A percentile compares a stretch with the other conserved stretches of the same genome.
Evolutionary conservation across 2,113 vertebrate genomes (phyloP).

Genomic region (Ailurus styani): DNA sequence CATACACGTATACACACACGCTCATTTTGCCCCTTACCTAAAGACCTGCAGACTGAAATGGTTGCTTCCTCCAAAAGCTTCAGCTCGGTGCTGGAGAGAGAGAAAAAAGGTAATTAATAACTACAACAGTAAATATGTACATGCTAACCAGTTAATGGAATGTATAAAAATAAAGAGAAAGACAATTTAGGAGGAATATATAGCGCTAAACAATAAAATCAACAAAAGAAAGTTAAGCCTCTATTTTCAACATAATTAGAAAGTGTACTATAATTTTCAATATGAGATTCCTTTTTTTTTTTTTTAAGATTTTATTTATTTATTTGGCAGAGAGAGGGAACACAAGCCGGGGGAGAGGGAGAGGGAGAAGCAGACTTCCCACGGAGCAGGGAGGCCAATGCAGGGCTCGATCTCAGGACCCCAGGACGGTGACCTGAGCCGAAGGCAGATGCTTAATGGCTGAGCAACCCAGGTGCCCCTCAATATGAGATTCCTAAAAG

Average conservation of each 20-base stretch:
- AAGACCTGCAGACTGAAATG: slow-evolving; percentile 89
- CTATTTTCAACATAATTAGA: background rate
- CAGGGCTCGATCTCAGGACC: no score
- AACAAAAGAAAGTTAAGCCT: slow-evolving; percentile 20
- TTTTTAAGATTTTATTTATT: no score
- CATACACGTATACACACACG: background rate
- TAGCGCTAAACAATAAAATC: background rate
- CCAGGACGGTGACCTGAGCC: no score
- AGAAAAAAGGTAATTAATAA: slow-evolving; percentile 50
- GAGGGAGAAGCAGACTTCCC: no score
- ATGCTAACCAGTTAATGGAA: background rate
- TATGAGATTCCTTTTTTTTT: background rate
- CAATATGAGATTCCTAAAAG: background rate
- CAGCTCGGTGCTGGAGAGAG: slow-evolving; percentile 86
- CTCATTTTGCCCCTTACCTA: slow-evolving; percentile 85
- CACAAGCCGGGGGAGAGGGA: no score
- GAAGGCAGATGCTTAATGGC: no score
- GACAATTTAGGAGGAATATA: background rate
- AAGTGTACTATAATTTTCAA: background rate
- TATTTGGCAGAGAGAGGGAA: no score
- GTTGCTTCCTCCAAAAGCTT: slow-evolving; percentile 95
- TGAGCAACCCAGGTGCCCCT: background rate
- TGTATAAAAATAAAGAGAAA: background rate
- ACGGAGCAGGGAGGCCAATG: no score
- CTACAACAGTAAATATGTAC: background rate